phyloP scores from a whole-genome alignment of 2,797 vertebrate genomes.

The Sebastes dallii region DNA sequence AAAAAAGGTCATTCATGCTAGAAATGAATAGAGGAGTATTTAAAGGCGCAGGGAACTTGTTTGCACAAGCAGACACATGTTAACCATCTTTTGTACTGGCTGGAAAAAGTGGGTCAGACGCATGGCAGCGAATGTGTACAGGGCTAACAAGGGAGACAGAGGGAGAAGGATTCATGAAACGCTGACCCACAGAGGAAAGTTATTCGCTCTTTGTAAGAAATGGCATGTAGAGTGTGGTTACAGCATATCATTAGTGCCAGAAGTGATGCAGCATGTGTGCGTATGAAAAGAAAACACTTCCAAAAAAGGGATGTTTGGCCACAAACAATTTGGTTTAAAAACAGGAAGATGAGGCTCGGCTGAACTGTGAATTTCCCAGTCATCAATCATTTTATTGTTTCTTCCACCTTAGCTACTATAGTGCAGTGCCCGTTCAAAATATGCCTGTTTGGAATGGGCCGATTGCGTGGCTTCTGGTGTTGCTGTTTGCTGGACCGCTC shows the following conservation, averaged over 20 bases:
- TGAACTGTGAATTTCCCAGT: neutral
- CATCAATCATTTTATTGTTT: slow-evolving; percentile 1
- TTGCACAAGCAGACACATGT: slow-evolving; percentile 73
- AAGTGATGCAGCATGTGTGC: slow-evolving; percentile 36
- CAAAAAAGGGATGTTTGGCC: neutral
- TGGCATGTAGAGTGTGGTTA: slow-evolving; percentile 29
- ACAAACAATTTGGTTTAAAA: neutral
- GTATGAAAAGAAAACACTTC: neutral
- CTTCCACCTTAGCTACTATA: neutral
- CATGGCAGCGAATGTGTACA: slow-evolving; percentile 40
- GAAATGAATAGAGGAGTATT: slow-evolving; percentile 51
- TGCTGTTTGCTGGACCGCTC: neutral
- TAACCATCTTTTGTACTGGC: slow-evolving; percentile 69
- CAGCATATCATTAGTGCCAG: slow-evolving; percentile 32
- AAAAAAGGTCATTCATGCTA: slow-evolving; percentile 41
- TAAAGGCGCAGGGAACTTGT: slow-evolving; percentile 61
- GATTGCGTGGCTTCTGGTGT: neutral
- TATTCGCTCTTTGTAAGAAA: slow-evolving; percentile 25
- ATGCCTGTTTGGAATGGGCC: neutral
- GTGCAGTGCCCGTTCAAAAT: neutral
- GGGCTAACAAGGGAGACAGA: slow-evolving; percentile 43
- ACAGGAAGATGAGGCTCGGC: neutral
- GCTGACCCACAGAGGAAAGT: slow-evolving; percentile 54
- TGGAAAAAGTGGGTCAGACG: slow-evolving; percentile 72
- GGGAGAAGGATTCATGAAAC: slow-evolving; percentile 35